phyloP scores from a whole-genome alignment of 2,797 vertebrate genomes.

The Urocyon cinereoargenteus region DNA sequence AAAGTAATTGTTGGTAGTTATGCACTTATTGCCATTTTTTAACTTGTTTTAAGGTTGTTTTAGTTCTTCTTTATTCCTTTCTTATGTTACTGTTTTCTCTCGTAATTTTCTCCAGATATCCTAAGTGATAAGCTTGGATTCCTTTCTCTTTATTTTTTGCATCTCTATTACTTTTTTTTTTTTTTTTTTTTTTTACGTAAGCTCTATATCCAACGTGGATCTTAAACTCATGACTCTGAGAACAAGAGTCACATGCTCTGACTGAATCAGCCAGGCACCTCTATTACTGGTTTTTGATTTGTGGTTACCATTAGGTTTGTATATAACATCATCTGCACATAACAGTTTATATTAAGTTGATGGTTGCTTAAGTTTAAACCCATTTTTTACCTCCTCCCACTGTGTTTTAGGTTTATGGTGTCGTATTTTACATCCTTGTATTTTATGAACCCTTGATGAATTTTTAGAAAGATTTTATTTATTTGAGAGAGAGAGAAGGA shows the following conservation, averaged over 20 bases:
- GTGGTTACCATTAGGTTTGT: neutral
- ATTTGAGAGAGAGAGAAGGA: too few species aligned
- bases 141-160: neutral
- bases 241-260: neutral
- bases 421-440: neutral
- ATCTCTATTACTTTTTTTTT: neutral
- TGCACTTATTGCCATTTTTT: neutral
- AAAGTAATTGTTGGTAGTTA: neutral
- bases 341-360: neutral
- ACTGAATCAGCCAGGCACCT: neutral
- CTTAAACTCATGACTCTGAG: neutral
- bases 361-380: neutral
- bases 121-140: neutral
- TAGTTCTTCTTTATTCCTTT: neutral
- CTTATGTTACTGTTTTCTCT: neutral
- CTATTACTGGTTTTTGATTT: neutral
- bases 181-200: neutral
- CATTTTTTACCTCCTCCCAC: neutral
- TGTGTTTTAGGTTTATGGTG: neutral
- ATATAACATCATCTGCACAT: neutral
- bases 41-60: neutral
- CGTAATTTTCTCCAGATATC: neutral
- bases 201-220: neutral
- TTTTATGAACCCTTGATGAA: neutral
- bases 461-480: neutral